Conservation (phyloP, 2,888 invertebrate species). For the Liposcelis brunnea region DNA sequence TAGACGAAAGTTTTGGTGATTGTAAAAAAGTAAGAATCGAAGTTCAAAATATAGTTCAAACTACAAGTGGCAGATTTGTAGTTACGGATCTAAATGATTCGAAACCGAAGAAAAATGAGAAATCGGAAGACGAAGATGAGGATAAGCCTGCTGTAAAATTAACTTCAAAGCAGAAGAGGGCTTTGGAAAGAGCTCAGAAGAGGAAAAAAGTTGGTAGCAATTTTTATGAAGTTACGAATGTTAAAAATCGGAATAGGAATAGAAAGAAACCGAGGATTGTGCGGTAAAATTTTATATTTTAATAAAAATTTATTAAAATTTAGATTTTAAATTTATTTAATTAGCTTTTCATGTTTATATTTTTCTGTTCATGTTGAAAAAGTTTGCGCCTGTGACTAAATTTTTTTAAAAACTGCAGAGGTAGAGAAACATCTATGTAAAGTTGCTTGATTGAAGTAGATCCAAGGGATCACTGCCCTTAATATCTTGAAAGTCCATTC, state of each 20-base stretch:
- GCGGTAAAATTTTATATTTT: neutral
- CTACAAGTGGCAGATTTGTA: neutral
- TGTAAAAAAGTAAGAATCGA: conserved; percentile 20
- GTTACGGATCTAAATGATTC: conserved; percentile 8
- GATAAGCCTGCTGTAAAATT: conserved; percentile 33
- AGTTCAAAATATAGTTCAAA: conserved; percentile 22
- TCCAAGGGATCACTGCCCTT: too few relatives aligned
- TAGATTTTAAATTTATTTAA: too few relatives aligned
- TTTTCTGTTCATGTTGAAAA: too few relatives aligned
- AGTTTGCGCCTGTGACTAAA: too few relatives aligned
- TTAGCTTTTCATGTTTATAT: too few relatives aligned
- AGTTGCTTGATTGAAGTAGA: too few relatives aligned
- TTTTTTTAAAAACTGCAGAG: too few relatives aligned
- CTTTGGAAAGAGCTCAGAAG: conserved; percentile 52
- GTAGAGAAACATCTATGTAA: too few relatives aligned
- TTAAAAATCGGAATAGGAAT: conserved; percentile 68
- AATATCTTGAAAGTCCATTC: too few relatives aligned
- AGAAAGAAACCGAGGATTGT: conserved; percentile 33
- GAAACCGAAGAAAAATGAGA: conserved; percentile 16
- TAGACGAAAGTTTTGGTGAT: conserved; percentile 11
- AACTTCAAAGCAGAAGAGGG: conserved; percentile 61
- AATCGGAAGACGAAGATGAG: conserved; percentile 24
- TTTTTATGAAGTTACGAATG: conserved; percentile 77
- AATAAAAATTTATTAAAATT: too few relatives aligned
- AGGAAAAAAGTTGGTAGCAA: conserved; percentile 73